Evolutionary conservation across 2,113 vertebrate genomes (phyloP), one percentile per base, ranked within the genome.

Genomic region (Triplophysa rosa): DNA sequence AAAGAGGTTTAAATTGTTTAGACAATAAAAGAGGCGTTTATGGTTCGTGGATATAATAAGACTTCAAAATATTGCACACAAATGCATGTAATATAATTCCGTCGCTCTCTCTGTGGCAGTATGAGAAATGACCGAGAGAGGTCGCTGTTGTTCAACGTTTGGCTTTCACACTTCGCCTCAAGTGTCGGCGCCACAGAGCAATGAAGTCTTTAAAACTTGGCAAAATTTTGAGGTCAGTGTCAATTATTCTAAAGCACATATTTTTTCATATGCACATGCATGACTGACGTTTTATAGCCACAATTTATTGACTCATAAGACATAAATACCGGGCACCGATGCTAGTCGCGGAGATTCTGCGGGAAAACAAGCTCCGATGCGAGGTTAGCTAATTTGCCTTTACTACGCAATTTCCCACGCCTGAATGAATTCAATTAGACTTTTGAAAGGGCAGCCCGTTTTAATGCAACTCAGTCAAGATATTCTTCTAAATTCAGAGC

Each of bases 361-460:
- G 78, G 71, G 26, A 80, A 77, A 81, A 77, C 52, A 62, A 63
- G 62, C 81, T 83, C 81, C 85, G 67, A 82, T 85, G 76, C 62
- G 81, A 77, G 68, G 67, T 84, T 78, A 75, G 82, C 56, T 84
- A 81, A 87, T 85, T 84, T 80, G 69, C 82, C 78, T 78, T 83
- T 84, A 81, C 70, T 69, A 77, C 40, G 77, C 84, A 77, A 81
- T 88, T 83, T 84, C 83, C 83, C 84, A 83, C 76, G 87, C 85
- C 78, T 86, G 84, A 83, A 56, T 84, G 80, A 79, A 84, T 88
- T 87, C 85, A 88, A 88, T 87, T 85, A 86, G 79, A 84, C 81
- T 65, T 77, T 75, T 70, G 71, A 86, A 86, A 85, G 80, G 84
- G 80, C 84, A 82, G 80, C 73, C 81, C 72, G 65, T 84, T 87